phyloP scores from a whole-genome alignment of 2,888 invertebrate genomes.

The Dicyrtomina minuta region DNA sequence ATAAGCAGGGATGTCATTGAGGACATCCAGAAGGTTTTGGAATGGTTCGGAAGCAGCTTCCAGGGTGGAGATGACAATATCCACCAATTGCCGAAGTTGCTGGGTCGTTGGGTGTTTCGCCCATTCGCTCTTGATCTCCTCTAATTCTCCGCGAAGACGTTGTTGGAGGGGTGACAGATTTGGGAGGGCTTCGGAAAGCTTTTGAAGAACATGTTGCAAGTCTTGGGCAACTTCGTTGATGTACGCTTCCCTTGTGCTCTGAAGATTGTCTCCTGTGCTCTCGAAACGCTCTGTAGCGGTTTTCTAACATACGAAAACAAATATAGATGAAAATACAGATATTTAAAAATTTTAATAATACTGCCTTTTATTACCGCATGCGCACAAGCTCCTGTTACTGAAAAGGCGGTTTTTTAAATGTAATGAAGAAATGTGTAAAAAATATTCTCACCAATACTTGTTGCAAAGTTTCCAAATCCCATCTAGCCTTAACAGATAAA shows the following conservation, averaged over 20 bases:
- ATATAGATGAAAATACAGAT: background rate
- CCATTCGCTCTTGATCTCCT: slow-evolving; percentile 26
- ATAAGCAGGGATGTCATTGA: slow-evolving; percentile 1
- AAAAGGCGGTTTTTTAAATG: background rate
- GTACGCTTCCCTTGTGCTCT: background rate
- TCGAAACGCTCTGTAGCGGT: slow-evolving; percentile 7
- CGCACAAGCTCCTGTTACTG: too few relatives aligned
- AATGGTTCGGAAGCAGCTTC: slow-evolving; percentile 15
- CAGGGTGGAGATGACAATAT: background rate
- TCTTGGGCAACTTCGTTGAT: slow-evolving; percentile 11
- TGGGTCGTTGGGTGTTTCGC: background rate
- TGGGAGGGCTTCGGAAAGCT: background rate
- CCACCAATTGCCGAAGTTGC: background rate
- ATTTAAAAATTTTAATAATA: background rate
- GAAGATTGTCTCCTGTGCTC: background rate
- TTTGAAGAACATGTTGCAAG: background rate
- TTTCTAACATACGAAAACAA: slow-evolving; percentile 4
- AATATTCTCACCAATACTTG: slow-evolving; percentile 25
- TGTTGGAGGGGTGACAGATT: slow-evolving; percentile 15
- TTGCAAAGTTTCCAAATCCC: slow-evolving; percentile 17
- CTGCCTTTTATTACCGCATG: too few relatives aligned
- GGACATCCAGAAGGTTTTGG: background rate
- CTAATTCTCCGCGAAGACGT: slow-evolving; percentile 3
- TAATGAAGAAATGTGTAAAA: background rate
- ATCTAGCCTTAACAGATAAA: slow-evolving; percentile 18